phyloP scores from a whole-genome alignment of 2,113 vertebrate genomes.

The Platycercus adscitus region DNA sequence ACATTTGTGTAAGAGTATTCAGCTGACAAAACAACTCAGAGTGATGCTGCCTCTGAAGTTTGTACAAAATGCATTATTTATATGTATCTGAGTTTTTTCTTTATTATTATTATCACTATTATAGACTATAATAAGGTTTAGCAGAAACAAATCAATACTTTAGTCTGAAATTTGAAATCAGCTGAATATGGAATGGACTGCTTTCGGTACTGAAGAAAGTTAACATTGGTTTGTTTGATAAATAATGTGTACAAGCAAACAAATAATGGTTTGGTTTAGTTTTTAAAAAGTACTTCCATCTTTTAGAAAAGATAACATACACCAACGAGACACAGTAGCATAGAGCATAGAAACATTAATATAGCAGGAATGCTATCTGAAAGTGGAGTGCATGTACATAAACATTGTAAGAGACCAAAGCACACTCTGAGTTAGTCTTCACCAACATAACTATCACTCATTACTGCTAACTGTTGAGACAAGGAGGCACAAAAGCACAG shows the following conservation, averaged over 20 bases:
- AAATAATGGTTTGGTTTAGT: accelerated
- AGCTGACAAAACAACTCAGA: background rate
- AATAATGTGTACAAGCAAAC: background rate
- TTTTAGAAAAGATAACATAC: background rate
- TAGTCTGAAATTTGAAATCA: background rate
- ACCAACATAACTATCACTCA: too few species aligned
- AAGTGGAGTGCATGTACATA: too few species aligned
- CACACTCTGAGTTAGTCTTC: too few species aligned
- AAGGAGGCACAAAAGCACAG: too few species aligned
- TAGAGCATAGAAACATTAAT: too few species aligned
- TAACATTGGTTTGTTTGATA: background rate
- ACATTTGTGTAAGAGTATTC: conserved; percentile 4
- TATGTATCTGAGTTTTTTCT: background rate
- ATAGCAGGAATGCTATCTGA: too few species aligned
- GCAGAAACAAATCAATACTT: background rate
- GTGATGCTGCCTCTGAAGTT: conserved; percentile 28
- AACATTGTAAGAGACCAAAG: too few species aligned
- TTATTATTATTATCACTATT: background rate
- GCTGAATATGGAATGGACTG: background rate
- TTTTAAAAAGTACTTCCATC: background rate
- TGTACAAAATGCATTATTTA: conserved; percentile 1
- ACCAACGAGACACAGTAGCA: too few species aligned
- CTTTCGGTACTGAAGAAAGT: background rate
- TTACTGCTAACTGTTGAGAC: too few species aligned
- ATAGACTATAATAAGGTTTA: background rate